phyloP scores from a whole-genome alignment of 2,113 vertebrate genomes.

The Lycocorax pyrrhopterus region DNA sequence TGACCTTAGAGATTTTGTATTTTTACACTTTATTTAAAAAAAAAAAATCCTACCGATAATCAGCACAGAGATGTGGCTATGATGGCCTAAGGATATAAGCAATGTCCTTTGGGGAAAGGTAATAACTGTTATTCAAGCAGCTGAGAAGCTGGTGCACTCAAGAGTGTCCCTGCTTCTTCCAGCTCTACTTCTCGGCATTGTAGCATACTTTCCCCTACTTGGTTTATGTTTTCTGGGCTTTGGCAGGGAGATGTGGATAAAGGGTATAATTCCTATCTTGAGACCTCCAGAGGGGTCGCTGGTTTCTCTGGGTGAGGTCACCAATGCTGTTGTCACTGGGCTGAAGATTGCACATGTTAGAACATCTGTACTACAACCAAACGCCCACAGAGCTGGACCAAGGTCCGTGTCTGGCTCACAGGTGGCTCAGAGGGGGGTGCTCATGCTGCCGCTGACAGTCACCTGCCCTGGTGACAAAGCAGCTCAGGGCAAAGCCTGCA shows the following conservation, averaged over 20 bases:
- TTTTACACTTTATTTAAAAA: not conserved
- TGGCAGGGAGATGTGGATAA: not conserved
- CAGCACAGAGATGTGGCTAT: not conserved
- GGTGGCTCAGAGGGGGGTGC: not conserved
- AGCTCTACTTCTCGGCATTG: not conserved
- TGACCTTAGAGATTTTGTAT: not conserved
- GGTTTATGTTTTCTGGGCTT: not conserved
- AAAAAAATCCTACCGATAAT: not conserved
- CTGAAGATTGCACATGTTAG: not conserved
- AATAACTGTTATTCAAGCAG: not conserved
- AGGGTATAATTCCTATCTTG: not conserved
- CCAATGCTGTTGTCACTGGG: not conserved
- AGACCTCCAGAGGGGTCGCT: rapidly evolving
- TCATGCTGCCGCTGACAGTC: rapidly evolving
- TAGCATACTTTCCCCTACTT: not conserved
- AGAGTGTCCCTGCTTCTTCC: not conserved
- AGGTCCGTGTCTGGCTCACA: not conserved
- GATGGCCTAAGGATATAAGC: not conserved
- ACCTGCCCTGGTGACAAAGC: not conserved
- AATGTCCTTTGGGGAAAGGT: not conserved
- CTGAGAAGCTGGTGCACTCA: not conserved
- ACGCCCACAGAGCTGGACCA: not conserved
- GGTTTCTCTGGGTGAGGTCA: not conserved
- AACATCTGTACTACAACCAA: not conserved
- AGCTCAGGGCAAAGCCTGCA: not conserved